A percentile compares a stretch with the other conserved stretches of the same genome.
These are phyloP conservation scores for Gobiocypris rarus DNA, from an alignment of 2,113 vertebrate species.

Conservation along the genomic window DNA sequence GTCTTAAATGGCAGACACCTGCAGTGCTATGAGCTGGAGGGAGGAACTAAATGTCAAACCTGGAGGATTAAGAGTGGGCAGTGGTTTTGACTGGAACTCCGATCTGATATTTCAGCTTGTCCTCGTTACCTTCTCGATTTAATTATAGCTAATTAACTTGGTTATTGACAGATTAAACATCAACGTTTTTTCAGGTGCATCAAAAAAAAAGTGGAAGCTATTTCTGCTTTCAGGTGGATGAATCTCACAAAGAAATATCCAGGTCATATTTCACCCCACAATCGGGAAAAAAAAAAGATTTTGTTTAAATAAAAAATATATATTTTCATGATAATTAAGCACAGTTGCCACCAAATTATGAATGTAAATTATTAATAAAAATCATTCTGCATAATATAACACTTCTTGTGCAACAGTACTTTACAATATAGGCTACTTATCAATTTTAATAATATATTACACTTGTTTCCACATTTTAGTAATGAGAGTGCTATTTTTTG, in stretches of 20 bases:
- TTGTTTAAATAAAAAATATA: not conserved
- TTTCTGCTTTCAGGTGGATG: not conserved
- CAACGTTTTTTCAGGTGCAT: not conserved
- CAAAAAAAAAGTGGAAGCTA: not conserved
- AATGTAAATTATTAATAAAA: not conserved
- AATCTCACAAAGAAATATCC: not conserved
- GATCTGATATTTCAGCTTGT: not conserved
- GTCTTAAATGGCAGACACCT: conserved; percentile 71
- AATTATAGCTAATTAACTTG: not conserved
- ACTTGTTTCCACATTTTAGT: not conserved
- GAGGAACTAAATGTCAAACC: conserved; percentile 55
- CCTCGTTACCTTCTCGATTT: not conserved
- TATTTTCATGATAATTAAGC: not conserved
- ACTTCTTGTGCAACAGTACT: not conserved
- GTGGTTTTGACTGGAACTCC: not conserved
- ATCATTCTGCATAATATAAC: not conserved
- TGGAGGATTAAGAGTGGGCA: conserved; percentile 16
- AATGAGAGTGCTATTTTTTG: not conserved
- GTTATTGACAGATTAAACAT: not conserved
- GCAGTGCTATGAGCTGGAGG: conserved; percentile 51
- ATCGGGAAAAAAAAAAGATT: not conserved
- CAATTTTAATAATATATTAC: not conserved
- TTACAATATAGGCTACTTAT: not conserved
- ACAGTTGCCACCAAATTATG: not conserved
- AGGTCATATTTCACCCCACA: not conserved